Evolutionary conservation across 1,140 invertebrate species (phyloP).

Genomic region (Conus ventricosus): DNA sequence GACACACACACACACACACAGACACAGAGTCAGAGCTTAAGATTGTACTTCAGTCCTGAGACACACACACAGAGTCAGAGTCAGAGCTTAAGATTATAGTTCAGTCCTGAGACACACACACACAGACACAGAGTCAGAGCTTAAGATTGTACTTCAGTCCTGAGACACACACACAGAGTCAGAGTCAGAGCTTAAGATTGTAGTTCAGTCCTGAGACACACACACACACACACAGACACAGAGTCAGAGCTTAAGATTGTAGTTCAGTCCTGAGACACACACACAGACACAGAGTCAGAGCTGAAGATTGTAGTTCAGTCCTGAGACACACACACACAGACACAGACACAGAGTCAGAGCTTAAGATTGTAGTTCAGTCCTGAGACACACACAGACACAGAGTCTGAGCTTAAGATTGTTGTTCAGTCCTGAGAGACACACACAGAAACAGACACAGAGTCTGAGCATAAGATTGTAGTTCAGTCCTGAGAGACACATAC

Average conservation of each 20-base stretch:
- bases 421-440: no score
- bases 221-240: conserved; percentile 24
- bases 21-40: no score
- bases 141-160: conserved; percentile 75
- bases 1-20: no score
- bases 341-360: no score
- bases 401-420: conserved; percentile 74
- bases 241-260: conserved; percentile 75
- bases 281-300: conserved; percentile 61
- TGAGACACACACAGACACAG: conserved; percentile 72
- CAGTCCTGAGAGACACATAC: no score
- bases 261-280: conserved; percentile 68
- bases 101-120: no score
- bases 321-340: conserved; percentile 56
- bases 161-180: conserved; percentile 31
- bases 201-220: conserved; percentile 69
- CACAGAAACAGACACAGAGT: no score
- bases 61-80: no score
- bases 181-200: conserved; percentile 67
- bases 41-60: no score
- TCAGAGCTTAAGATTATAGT: no score
- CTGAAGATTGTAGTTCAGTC: conserved; percentile 75
- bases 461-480: no score
- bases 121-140: no score
- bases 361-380: conserved; percentile 70